Evolutionary conservation across 2,888 invertebrate species (phyloP).

Genomic region (Colostygia pectinataria): DNA sequence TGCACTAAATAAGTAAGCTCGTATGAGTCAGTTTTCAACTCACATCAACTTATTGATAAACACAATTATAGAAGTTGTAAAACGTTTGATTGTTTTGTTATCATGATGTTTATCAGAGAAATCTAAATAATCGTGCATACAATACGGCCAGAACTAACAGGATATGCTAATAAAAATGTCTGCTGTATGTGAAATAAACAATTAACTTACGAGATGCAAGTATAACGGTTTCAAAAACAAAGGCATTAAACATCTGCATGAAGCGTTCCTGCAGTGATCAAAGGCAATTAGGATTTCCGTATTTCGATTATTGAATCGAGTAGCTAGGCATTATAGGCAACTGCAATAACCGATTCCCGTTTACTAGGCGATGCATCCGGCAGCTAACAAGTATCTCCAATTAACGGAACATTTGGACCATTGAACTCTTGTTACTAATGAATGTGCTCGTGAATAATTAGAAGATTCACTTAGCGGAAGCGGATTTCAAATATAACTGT

Average conservation of each 20-base stretch:
- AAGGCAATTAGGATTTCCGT: slow-evolving; percentile 49
- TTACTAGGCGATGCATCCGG: slow-evolving; percentile 51
- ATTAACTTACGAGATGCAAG: not conserved
- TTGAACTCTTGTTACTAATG: slow-evolving; percentile 47
- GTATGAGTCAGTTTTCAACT: too few species aligned
- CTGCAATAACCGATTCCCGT: slow-evolving; percentile 55
- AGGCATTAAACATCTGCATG: slow-evolving; percentile 2
- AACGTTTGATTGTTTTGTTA: not conserved
- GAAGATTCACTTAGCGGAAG: slow-evolving; percentile 37
- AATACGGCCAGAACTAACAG: too few species aligned
- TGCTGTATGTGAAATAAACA: too few species aligned
- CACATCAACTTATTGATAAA: too few species aligned
- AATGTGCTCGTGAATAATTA: slow-evolving; percentile 45
- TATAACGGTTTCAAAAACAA: slow-evolving; percentile 4
- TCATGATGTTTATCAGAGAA: not conserved
- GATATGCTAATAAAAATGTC: too few species aligned
- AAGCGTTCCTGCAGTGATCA: slow-evolving; percentile 45
- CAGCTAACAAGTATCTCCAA: slow-evolving; percentile 65
- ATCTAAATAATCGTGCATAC: not conserved
- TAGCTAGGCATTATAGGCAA: slow-evolving; percentile 32
- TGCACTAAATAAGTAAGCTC: too few species aligned
- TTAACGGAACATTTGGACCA: slow-evolving; percentile 60
- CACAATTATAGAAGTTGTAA: too few species aligned
- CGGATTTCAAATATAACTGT: slow-evolving; percentile 28
- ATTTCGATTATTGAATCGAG: slow-evolving; percentile 52